Evolutionary conservation across 1,140 invertebrate genomes (phyloP).

Genomic region (Pogonus chalceus): DNA sequence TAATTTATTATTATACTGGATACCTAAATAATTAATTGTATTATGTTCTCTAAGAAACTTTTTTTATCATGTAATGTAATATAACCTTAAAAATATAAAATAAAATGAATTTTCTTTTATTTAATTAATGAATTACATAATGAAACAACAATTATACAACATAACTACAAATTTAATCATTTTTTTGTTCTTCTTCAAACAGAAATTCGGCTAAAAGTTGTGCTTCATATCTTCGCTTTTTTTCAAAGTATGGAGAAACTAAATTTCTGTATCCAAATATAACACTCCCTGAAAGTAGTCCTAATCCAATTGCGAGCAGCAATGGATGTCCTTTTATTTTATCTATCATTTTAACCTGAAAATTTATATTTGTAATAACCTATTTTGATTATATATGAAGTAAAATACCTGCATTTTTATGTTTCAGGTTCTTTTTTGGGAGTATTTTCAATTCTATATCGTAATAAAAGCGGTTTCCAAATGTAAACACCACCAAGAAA

Average conservation of each 20-base stretch:
- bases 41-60: too few species aligned
- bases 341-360: not conserved
- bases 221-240: slow-evolving; percentile 24
- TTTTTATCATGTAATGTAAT: too few species aligned
- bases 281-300: slow-evolving; percentile 22
- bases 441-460: slow-evolving; percentile 24
- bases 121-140: too few species aligned
- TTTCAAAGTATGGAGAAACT: slow-evolving; percentile 24
- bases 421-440: not conserved
- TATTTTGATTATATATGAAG: not conserved
- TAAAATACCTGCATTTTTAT: not conserved
- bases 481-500: slow-evolving; percentile 38
- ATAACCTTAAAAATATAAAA: too few species aligned
- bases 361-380: not conserved
- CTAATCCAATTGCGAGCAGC: not conserved
- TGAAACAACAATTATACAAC: not conserved
- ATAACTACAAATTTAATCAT: not conserved
- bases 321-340: not conserved
- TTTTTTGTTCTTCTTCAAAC: slow-evolving; percentile 21
- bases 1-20: too few species aligned
- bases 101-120: too few species aligned
- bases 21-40: too few species aligned
- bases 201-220: slow-evolving; percentile 31
- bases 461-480: slow-evolving; percentile 37
- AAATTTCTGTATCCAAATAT: slow-evolving; percentile 24